A percentile compares a stretch with the other conserved stretches of the same genome.
Evolutionary conservation across 2,113 vertebrate species (phyloP).

Genomic region (Laticauda colubrina): DNA sequence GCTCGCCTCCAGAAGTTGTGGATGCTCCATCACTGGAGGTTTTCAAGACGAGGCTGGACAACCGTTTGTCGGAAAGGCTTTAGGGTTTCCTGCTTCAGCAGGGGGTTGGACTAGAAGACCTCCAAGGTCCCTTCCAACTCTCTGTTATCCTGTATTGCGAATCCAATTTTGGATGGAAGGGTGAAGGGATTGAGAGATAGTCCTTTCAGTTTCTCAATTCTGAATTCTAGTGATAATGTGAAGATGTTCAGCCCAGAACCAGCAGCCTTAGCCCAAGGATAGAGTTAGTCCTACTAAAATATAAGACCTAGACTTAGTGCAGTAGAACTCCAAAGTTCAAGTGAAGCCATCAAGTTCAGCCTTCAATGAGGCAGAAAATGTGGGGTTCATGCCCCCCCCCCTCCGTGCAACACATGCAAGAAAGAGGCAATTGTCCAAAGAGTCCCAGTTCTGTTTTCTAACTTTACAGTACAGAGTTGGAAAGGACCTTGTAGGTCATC

Average conservation of each 20-base stretch:
- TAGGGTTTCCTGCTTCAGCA: too few relatives aligned
- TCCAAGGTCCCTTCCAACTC: too few relatives aligned
- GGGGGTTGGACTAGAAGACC: too few relatives aligned
- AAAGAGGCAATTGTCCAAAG: neutral
- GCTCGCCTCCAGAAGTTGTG: too few relatives aligned
- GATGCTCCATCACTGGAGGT: too few relatives aligned
- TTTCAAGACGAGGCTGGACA: too few relatives aligned
- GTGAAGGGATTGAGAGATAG: neutral
- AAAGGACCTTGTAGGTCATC: too few relatives aligned
- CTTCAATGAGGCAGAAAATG: neutral
- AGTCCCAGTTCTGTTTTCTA: neutral
- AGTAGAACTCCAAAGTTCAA: neutral
- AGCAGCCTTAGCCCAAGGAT: too few relatives aligned
- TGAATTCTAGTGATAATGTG: neutral
- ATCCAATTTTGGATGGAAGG: neutral
- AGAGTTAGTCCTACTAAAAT: neutral
- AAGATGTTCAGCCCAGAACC: neutral
- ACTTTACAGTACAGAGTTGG: too few relatives aligned
- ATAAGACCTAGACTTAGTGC: neutral
- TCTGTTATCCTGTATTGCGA: neutral
- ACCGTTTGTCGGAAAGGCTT: too few relatives aligned
- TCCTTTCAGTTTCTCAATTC: neutral
- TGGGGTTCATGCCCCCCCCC: too few relatives aligned
- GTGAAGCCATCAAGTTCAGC: neutral
- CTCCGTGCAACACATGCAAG: too few relatives aligned